A percentile compares a stretch with the other conserved stretches of the same genome.
Conservation (phyloP, 2,797 vertebrate species). For the Cossypha dichroa region DNA sequence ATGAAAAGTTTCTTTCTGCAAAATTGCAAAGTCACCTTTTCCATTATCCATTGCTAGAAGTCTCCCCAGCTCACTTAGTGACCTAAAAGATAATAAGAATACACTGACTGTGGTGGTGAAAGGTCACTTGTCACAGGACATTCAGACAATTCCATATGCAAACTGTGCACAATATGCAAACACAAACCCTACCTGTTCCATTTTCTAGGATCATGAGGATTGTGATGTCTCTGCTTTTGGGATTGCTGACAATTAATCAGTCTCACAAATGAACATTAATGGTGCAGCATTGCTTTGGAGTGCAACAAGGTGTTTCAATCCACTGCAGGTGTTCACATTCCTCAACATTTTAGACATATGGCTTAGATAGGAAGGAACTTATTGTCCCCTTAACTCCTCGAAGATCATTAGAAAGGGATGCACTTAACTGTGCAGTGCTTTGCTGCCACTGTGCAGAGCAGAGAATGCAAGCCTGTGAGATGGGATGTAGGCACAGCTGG, state of each 20-base stretch:
- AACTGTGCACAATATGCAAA: rapidly evolving
- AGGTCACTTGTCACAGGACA: neutral
- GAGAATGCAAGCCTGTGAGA: neutral
- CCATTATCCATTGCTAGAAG: neutral
- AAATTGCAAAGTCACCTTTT: slow-evolving; percentile 17
- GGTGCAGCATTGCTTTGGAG: neutral
- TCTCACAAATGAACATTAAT: neutral
- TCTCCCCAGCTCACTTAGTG: neutral
- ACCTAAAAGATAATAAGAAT: neutral
- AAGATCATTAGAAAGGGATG: neutral
- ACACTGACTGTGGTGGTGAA: neutral
- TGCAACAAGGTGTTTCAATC: neutral
- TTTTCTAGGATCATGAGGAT: neutral
- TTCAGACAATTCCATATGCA: neutral
- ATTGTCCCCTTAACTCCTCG: neutral
- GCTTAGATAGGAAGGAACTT: neutral
- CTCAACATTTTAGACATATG: neutral
- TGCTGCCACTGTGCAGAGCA: neutral
- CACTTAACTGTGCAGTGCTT: neutral
- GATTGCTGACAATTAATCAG: neutral
- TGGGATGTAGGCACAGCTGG: rapidly evolving
- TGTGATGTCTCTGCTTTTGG: neutral
- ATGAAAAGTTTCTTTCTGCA: neutral
- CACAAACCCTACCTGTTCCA: rapidly evolving
- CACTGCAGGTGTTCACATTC: neutral